Evolutionary conservation across 1,140 invertebrate genomes (phyloP), one percentile per base, ranked within the genome.

Genomic region (Chionoecetes opilio): DNA sequence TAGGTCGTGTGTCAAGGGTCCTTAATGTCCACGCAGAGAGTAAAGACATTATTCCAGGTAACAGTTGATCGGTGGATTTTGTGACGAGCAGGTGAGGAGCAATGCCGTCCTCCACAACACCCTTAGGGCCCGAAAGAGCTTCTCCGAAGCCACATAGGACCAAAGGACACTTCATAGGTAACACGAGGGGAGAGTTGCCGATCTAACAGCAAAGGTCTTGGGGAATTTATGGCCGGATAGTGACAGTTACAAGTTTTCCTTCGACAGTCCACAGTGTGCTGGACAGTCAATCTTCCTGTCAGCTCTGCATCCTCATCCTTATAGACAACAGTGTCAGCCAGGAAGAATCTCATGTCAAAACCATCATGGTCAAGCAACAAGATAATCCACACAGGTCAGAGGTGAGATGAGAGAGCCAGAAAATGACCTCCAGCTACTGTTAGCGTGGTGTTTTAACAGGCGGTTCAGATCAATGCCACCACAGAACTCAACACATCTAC

Each of bases 11-110:
- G 32, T 92, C 46, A 82, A 96, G 87, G 32, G 34, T 32, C 93
- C 93, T 35, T 46, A 32, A 96, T 91, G 35, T 96, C 88, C 6
- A 96, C 38, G 8, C 95, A 93, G 17, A 86, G 29, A 35, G 32
- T 38, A 35, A 96, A 87, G 2, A 93, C 82, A 31, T 94, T 11
- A 0, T 26, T 6, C 63, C 93, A 21, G 34, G 29, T 0, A 94
- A 82, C 2, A 31, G 3, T 32, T 94, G 93, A 82, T 38, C 29
- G n/a, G 46, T 35, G 5, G 86, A 31, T 9, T 37, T 75, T 0
- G 93, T 94, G 5, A 94, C 63, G 29, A 94, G 31, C 0, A 46
- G 75, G 21, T 32, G 8, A 11, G 53, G 87, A 75, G 17, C 35
- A 5, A 94, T 90, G 8, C 87, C 53, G 41, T 82, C n/a, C n/a